Percentiles rank a stretch among this genome's conserved stretches.
Conservation (phyloP, 2,797 vertebrate species). For the Pseudochirops cupreus region DNA sequence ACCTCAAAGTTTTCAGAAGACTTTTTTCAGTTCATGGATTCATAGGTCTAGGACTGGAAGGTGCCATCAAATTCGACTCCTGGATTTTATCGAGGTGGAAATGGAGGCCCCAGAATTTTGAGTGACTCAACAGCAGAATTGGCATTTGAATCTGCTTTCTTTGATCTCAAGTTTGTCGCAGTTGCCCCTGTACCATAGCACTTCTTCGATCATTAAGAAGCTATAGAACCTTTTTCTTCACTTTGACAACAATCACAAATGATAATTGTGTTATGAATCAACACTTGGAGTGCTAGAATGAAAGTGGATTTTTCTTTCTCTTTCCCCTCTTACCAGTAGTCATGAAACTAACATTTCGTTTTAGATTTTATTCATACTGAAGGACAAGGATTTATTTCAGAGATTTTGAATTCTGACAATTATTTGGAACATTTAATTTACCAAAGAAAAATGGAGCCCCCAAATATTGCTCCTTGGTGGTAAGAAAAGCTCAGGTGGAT, state of each 20-base stretch:
- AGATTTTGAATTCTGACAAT: constrained; percentile 14
- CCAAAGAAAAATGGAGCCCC: not conserved
- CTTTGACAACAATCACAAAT: constrained; percentile 26
- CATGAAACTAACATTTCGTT: constrained; percentile 43
- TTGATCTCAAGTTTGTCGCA: not conserved
- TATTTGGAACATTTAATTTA: constrained; percentile 53
- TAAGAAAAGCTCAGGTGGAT: not conserved
- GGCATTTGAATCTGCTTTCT: not conserved
- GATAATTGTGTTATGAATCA: constrained; percentile 52
- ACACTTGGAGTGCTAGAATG: constrained; percentile 46
- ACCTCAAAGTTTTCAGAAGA: constrained; percentile 25
- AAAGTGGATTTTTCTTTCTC: constrained; percentile 41
- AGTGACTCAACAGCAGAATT: not conserved
- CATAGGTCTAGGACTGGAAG: not conserved
- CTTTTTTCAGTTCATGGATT: constrained; percentile 20
- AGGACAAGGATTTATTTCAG: constrained; percentile 23
- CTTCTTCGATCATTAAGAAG: constrained; percentile 54
- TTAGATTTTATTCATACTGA: constrained; percentile 30
- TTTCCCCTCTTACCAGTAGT: not conserved
- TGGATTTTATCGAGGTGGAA: not conserved
- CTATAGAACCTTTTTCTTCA: constrained; percentile 43
- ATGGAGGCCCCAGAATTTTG: not conserved
- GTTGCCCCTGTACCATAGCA: not conserved
- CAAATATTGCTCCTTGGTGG: not conserved
- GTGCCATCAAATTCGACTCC: not conserved